Evolutionary conservation across 2,113 vertebrate species (phyloP), one percentile per base, ranked within the genome.

Genomic region (Paradisaea rubra): DNA sequence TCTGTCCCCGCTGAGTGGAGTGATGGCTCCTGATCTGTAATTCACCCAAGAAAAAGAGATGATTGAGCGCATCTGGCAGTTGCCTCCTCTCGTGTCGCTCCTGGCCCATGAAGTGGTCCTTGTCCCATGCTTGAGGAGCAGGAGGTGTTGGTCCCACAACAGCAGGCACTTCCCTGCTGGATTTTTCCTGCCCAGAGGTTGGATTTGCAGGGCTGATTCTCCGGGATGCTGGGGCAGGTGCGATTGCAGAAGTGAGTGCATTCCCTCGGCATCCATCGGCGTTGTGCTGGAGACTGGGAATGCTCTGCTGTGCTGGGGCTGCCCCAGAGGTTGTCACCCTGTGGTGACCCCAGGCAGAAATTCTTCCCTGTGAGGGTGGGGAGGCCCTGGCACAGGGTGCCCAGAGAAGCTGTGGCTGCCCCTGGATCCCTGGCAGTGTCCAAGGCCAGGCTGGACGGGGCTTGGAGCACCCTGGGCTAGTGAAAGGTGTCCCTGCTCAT

Each of bases 161-260:
- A 39, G 15, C 0, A 2, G 37, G 73, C 15, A 1, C 33, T n/a
- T 44, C 31, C 50, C 33, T 35, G 44, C 11, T 31, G 50, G 35
- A 25, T 86, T 79, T 81, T 44, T 42, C 20, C 65, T 76, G 23
- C 63, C 24, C 47, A 5, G 2, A 45, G 42, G 35, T 49, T 28
- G 11, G 52, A 20, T 66, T 56, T 2, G 3, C 3, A 6, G 50
- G 31, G 33, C 59, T 65, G 49, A 31, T 87, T 8, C 49, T 24
- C 17, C 0, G 1, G 56, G 45, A 11, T 25, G 13, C 15, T 28
- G 3, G 0, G 52, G 15, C 65, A 24, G 66, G 31, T 45, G 69
- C 30, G 39, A 13, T 35, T 27, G 49, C 37, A 33, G 61, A 31
- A 39, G 27, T 13, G 37, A 64, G 23, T 0, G 0, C 0, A 0